A percentile compares a stretch with the other conserved stretches of the same genome.
Conservation (phyloP, 2,797 vertebrate genomes). For the Alectoris magna region DNA sequence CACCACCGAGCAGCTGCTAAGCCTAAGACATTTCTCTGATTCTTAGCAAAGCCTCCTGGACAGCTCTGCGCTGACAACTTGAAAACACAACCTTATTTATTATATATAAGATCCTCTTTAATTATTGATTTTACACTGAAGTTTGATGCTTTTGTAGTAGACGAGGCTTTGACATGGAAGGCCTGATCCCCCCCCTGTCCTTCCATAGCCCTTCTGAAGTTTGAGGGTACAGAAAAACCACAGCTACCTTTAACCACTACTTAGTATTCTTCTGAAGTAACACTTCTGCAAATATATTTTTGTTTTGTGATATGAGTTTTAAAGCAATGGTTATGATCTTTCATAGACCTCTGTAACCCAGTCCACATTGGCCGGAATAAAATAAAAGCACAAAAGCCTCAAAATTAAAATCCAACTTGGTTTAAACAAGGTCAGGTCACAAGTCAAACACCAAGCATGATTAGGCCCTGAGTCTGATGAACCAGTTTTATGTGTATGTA, state of each 20-base stretch:
- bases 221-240: background rate
- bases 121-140: background rate
- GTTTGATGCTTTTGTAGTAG: background rate
- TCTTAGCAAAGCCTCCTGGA: background rate
- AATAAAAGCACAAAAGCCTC: background rate
- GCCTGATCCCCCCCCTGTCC: accelerated
- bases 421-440: background rate
- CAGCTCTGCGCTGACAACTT: background rate
- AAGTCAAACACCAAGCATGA: background rate
- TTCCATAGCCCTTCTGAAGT: background rate
- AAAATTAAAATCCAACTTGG: background rate
- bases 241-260: background rate
- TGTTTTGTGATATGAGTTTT: background rate
- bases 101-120: background rate
- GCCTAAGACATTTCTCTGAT: background rate
- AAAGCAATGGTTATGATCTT: accelerated
- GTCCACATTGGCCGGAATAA: background rate
- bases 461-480: constrained; percentile 66
- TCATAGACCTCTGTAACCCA: accelerated
- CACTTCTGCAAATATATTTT: background rate
- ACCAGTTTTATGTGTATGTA: constrained; percentile 1
- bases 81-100: background rate
- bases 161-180: background rate
- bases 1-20: background rate
- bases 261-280: background rate